Conservation (phyloP, 2,797 vertebrate genomes). For the Sebastes dallii region DNA sequence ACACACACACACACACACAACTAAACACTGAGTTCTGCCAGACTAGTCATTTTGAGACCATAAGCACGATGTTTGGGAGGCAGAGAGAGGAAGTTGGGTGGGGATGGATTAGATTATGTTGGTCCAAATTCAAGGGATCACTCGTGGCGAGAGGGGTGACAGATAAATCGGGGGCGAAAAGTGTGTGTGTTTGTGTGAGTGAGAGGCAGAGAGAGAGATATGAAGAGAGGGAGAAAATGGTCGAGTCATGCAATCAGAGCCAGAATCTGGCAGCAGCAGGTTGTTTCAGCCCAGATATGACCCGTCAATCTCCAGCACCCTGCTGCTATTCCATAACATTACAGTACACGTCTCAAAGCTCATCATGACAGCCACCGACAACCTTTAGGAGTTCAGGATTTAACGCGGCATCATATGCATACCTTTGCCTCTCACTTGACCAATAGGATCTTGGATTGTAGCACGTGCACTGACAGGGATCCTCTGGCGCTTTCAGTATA, state of each 20-base stretch:
- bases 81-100: slow-evolving; percentile 51
- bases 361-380: slow-evolving; percentile 16
- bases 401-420: slow-evolving; percentile 16
- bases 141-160: slow-evolving; percentile 43
- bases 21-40: slow-evolving; percentile 37
- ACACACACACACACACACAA: background rate
- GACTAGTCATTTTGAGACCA: slow-evolving; percentile 68
- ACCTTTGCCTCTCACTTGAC: slow-evolving; percentile 44
- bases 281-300: slow-evolving; percentile 65
- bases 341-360: slow-evolving; percentile 38
- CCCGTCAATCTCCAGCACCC: slow-evolving; percentile 37
- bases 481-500: background rate
- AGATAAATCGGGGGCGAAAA: slow-evolving; percentile 20
- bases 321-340: slow-evolving; percentile 42
- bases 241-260: slow-evolving; percentile 67
- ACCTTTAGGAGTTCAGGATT: slow-evolving; percentile 45
- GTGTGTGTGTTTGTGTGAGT: slow-evolving; percentile 4
- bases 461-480: slow-evolving; percentile 30
- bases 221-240: slow-evolving; percentile 52
- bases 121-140: slow-evolving; percentile 66
- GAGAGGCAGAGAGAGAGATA: slow-evolving; percentile 17
- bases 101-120: slow-evolving; percentile 67
- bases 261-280: slow-evolving; percentile 54
- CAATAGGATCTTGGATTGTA: slow-evolving; percentile 42
- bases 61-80: slow-evolving; percentile 55